Evolutionary conservation across 2,113 vertebrate species (phyloP), one percentile per base, ranked within the genome.

Genomic region (Fulmarus glacialis): DNA sequence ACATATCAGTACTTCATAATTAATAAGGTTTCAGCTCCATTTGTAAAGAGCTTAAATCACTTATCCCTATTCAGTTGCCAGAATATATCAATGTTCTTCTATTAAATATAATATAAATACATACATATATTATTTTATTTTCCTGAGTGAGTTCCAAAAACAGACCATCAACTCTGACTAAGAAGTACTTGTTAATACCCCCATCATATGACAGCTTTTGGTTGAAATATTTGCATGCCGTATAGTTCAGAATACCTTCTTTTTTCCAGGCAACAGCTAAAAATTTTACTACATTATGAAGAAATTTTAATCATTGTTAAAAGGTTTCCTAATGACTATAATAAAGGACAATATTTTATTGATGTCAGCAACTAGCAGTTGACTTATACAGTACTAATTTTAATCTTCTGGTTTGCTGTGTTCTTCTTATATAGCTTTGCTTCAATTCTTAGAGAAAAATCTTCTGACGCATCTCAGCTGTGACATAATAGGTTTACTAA

Each of bases 261-360:
- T 87, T 84, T 83, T 92, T 68, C 93, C 90, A 96, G 68, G 71
- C 34, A 96, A 78, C 19, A 86, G 82, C 60, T 96, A 95, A 96
- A 95, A 96, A n/a, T 86, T 96, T 96, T 95, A 94, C 78, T 80
- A 70, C 36, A 45, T 26, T 82, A 85, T 90, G 89, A 92, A 88
- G 93, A 85, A 90, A 88, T 89, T 89, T 96, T 93, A 97, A 97
- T 96, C 72, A 87, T 84, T 90, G 72, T 95, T 97, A 96, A 93
- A 95, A 97, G 62, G 89, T 85, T 95, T 87, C 62, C 93, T 97
- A 96, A 94, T 96, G 87, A 91, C 80, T 84, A 87, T 94, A 95
- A 97, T 94, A 96, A 97, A 95, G 84, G 91, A 96, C 89, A 96
- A 85, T 94, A 85, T 94, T 96, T 96, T 95, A 94, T 95, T 96